Evolutionary conservation across 1,140 invertebrate species (phyloP), one percentile per base, ranked within the genome.

Genomic region (Leptestheria dahalacensis): DNA sequence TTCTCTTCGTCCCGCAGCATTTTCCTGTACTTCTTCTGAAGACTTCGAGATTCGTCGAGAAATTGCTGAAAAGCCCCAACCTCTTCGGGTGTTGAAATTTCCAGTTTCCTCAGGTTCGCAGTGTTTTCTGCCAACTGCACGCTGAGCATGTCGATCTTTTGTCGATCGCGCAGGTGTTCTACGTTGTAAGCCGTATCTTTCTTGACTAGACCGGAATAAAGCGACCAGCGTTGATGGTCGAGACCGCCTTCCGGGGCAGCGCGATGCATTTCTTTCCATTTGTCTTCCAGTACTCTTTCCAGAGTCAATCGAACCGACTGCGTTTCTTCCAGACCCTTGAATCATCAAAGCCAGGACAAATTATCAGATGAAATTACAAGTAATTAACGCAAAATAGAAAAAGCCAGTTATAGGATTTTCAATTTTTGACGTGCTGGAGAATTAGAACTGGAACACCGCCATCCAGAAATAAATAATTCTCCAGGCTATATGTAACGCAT

Each of bases 291-390:
- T 0, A 26, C 20, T 2, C 53, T 24, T 28, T 55, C 53, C 53
- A 55, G 28, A 20, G 12, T 55, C 28, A 29, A 20, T 2, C 53
- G 26, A 20, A 55, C 33, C 21, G 53, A 29, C 53, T 55, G 53
- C 26, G 26, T 33, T 28, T 55, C 53, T 41, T 55, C 53, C n/a
- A 55, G 18, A 3, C 53, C 53, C 53, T 55, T 20, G 12, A 55
- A 55, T n/a, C n/a, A n/a, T n/a, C n/a, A 55, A n/a, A 18, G 9
- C 11, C 18, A 50, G 9, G 0, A 50, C 9, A 50, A 23, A 50
- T 50, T 50, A 18, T 23, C 9, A 23, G 9, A 50, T 41, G n/a
- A n/a, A n/a, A n/a, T n/a, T n/a, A n/a, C n/a, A n/a, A n/a, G n/a
- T n/a, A n/a, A n/a, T n/a, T n/a, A n/a, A n/a, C n/a, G n/a, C n/a